Base-by-base conservation (phyloP, 2,113 vertebrate genomes). In the Pelobates fuscus region DNA sequence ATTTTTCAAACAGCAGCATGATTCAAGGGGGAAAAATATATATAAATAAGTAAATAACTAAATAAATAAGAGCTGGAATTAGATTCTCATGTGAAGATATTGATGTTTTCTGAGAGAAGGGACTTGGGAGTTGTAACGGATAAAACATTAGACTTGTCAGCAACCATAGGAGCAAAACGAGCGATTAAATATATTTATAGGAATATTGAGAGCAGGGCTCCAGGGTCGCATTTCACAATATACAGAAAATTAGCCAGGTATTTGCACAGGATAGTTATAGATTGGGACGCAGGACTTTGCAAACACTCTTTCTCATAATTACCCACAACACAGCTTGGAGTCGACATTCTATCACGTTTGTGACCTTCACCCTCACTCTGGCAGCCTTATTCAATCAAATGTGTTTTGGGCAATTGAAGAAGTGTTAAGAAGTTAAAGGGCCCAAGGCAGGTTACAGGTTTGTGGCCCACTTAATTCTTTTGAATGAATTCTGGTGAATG, bases 141-240 rank as follows among this genome's bases (percentile, higher is more conserved):
- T 75, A 75, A 75, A 75, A 75, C 71, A 75, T 75, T 75, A 75
- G 63, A 67, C 63, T 63, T 75, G 71, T 75, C 71, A 59, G 71
- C 32, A 75, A 63, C 62, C 30, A 52, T 25, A 43, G 71, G 64
- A 75, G 62, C 71, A 75, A 59, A 75, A 52, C 30, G 63, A 67
- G 71, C 62, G 52, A 75, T 75, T 75, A 75, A 75, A 75, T 75
- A 75, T 75, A 75, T 75, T 75, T 75, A 75, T 75, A 26, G 63
- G 52, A 67, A 75, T 75, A 67, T 75, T 67, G 71, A 67, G 62
- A 67, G 71, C 63, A 75, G 63, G 63, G 26, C 71, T 75, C 71
- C 17, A 57, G 71, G 71, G 71, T 32, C 37, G 52, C 49, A 58
- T 44, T 58, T 46, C 30, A 75, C 71, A 75, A 75, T 75, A 67